Base-by-base conservation (phyloP, 2,797 vertebrate species). In the Falco berigora region DNA sequence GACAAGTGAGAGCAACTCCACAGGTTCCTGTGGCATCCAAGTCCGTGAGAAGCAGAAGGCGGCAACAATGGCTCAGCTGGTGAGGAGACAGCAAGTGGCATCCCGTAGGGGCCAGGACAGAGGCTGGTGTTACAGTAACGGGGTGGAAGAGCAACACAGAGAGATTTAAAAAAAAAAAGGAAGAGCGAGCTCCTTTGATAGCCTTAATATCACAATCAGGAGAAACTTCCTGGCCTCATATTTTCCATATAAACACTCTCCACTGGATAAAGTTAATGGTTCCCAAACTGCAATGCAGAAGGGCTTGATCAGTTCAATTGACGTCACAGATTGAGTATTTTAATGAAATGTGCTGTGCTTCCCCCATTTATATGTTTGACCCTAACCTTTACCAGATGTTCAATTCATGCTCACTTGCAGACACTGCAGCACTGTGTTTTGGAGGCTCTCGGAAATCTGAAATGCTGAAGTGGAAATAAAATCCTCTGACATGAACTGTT, bases 331-430 rank as follows among this genome's bases (percentile, higher is more conserved):
- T 89, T 19, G 93, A 94, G 95, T 23, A 93, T 96, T 97, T 97
- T 95, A 81, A 97, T 97, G 97, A 92, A 96, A 95, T 96, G 96
- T 86, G 88, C 97, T 96, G 91, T 46, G 91, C 94, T 98, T 96
- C 94, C 94, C 96, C 96, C 96, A 40, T 97, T 98, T 98, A 97
- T 97, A 97, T 47, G 91, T 97, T 96, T 98, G 98, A 98, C 98
- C 98, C 97, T 98, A 98, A 98, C 98, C 98, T 98, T 95, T 97
- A 90, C 98, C 98, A 98, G 98, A 98, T 98, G 98, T 98, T 98
- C 96, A 67, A 42, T 80, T 53, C 97, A 64, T 86, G 91, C 83
- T 96, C 73, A 59, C 94, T 95, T 32, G 1, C 95, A 96, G 93
- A 93, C 78, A 91, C 96, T 85, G 80, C 88, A 95, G 86, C 52